Base-by-base conservation (phyloP, 1,140 invertebrate species). In the Stratiolaelaps scimitus region DNA sequence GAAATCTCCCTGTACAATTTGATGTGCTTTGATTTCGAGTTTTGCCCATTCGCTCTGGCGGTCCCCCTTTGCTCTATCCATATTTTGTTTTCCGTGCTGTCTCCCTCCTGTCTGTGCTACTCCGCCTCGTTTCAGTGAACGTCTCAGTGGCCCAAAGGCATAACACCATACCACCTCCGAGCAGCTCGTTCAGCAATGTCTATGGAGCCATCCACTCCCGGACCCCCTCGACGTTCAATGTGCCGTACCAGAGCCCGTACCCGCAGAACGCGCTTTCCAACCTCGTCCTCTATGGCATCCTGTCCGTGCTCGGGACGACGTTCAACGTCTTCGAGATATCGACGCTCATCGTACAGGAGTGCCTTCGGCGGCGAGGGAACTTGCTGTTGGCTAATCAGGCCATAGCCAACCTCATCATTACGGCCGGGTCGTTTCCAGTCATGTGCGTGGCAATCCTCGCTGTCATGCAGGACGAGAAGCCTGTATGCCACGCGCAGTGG, bases 321-420 rank as follows among this genome's bases (percentile, higher is more conserved):
- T 64, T 69, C 13, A 70, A 70, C 64, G 67, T 70, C 48, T 69
- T 70, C 28, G 65, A 70, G 43, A 70, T 70, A 13, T 69, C 68
- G 29, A 65, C 69, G 6, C 56, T 70, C 5, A 68, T 70, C n/a
- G 65, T 70, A 34, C 68, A 70, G 46, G 65, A 70, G 20, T 66
- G 48, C 13, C 40, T 70, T 28, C 40, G 67, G 1, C 68, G 68
- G 10, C 66, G 66, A 87, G 86, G 86, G 17, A 87, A 88, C 71
- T 81, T 84, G 7, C 86, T 85, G 72, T 74, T 88, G 53, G 85
- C 85, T 17, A 88, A 86, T 74, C 79, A 85, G 6, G 86, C 85
- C 1, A 69, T 88, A 48, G 82, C 85, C 0, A 86, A 88, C 70
- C 73, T 88, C 45, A 71, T 88, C 10, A 80, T 89, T 19, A 85